These are phyloP conservation scores for Apamea epomidion DNA, from an alignment of 2,888 invertebrate genomes.

Conservation along the genomic window DNA sequence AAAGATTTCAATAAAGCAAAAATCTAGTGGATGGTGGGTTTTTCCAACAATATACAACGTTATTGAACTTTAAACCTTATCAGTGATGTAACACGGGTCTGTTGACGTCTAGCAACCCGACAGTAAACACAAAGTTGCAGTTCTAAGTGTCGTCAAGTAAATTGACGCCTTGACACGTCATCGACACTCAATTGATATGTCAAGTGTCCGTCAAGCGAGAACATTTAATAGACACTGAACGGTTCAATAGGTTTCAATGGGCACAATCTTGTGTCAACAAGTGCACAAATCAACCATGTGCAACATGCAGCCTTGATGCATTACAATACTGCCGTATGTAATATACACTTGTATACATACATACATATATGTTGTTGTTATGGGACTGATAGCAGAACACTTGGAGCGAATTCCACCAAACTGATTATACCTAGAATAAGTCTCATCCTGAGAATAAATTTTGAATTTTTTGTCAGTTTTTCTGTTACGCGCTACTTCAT, in stretches of 20 bases:
- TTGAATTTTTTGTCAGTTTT: neutral
- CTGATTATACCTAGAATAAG: no score
- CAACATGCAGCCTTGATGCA: conserved; percentile 30
- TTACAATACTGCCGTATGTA: neutral
- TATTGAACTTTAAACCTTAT: conserved; percentile 17
- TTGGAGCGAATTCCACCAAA: neutral
- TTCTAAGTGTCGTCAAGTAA: conserved; percentile 21
- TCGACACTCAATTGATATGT: conserved; percentile 41
- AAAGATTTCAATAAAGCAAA: neutral
- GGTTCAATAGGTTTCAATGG: conserved; percentile 57
- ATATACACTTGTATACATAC: neutral
- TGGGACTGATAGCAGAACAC: neutral
- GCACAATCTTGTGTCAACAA: conserved; percentile 40
- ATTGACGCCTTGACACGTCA: conserved; percentile 20
- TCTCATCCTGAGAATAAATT: neutral
- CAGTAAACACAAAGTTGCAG: conserved; percentile 29
- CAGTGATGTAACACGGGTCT: conserved; percentile 13
- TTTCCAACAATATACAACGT: neutral
- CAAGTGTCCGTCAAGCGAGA: conserved; percentile 45
- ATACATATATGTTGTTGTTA: conserved; percentile 9
- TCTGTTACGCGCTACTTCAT: conserved; percentile 1
- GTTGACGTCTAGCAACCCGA: neutral
- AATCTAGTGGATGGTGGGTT: neutral
- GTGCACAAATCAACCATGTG: conserved; percentile 47
- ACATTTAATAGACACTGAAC: conserved; percentile 26